A percentile compares a stretch with the other conserved stretches of the same genome.
phyloP scores from a whole-genome alignment of 2,797 vertebrate genomes.

The Mastacembelus armatus region DNA sequence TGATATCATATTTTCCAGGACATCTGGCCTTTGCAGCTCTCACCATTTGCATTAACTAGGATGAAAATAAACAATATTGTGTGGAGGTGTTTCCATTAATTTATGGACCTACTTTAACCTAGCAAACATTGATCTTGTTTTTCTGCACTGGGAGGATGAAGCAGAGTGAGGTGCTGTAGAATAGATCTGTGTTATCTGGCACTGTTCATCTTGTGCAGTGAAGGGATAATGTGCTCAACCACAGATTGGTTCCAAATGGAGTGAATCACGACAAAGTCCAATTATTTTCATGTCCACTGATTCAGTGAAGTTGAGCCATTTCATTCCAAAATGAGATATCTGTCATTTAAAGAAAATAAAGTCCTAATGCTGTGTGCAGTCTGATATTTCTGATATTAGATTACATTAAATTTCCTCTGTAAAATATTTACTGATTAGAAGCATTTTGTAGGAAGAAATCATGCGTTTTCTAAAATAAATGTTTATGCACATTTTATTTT shows the following conservation, averaged over 20 bases:
- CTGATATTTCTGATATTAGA: not conserved
- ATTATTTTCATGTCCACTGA: conserved; percentile 61
- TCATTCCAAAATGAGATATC: conserved; percentile 30
- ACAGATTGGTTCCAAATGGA: conserved; percentile 64
- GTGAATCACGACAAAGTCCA: conserved; percentile 52
- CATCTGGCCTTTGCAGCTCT: conserved; percentile 43
- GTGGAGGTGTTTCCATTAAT: conserved; percentile 60
- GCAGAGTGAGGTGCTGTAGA: conserved; percentile 1
- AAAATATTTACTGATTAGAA: not conserved
- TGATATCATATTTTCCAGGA: conserved; percentile 17
- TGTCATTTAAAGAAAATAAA: not conserved
- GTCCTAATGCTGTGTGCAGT: not conserved
- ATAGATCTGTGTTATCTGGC: conserved; percentile 43
- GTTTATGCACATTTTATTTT: not conserved
- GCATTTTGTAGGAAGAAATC: not conserved
- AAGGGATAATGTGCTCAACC: conserved; percentile 54
- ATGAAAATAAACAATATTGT: conserved; percentile 43
- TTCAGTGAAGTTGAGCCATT: conserved; percentile 39
- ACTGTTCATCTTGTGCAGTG: conserved; percentile 35
- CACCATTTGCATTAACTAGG: conserved; percentile 36
- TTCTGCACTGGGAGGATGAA: not conserved
- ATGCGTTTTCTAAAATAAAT: not conserved
- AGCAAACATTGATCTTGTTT: conserved; percentile 43
- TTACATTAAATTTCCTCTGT: not conserved
- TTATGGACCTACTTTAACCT: conserved; percentile 44